Base-by-base conservation (phyloP, 2,797 vertebrate genomes). In the Rhynchotus rufescens region DNA sequence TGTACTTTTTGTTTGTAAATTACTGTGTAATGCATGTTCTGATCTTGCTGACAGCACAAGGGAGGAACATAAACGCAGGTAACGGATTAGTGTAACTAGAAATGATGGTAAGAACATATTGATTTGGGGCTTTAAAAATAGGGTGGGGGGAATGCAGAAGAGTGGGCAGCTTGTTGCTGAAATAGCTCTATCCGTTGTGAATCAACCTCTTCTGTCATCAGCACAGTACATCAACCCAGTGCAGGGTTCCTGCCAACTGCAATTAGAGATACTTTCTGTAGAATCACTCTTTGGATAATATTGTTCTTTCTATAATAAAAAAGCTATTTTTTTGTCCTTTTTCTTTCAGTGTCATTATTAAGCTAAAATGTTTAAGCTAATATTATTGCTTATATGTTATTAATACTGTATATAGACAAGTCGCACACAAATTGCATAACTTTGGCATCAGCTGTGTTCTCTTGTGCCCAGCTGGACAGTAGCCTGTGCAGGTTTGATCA, bases 251-350 rank as follows among this genome's bases (percentile, higher is more conserved):
- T 71, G 68, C 81, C 69, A 45, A 69, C 44, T 20, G 32, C 5
- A 10, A 15, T 15, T 88, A 36, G 42, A 14, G 12, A 15, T 47
- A 47, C n/a, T 71, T 88, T 93, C 81, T 94, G 49, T 91, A 62
- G 72, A 51, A 75, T 68, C 28, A 21, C 15, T 81, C 38, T 64
- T 64, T 42, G 28, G 74, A 26, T 80, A 25, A 62, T 59, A 74
- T 23, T 66, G 45, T 72, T 45, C 54, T 88, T 78, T 90, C 45
- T 91, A 49, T 44, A 88, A 81, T 57, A 78, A 89, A 90, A 90
- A 68, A 7, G 2, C 10, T 10, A 4, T 44, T 84, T 69, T 69
- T 78, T 77, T 47, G 15, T 16, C 19, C 20, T 42, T 40, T 23
- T 80, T 40, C 47, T 72, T 72, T 40, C 67, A 40, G n/a, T 87